Conservation (phyloP, 2,113 vertebrate genomes). For the Upupa epops region DNA sequence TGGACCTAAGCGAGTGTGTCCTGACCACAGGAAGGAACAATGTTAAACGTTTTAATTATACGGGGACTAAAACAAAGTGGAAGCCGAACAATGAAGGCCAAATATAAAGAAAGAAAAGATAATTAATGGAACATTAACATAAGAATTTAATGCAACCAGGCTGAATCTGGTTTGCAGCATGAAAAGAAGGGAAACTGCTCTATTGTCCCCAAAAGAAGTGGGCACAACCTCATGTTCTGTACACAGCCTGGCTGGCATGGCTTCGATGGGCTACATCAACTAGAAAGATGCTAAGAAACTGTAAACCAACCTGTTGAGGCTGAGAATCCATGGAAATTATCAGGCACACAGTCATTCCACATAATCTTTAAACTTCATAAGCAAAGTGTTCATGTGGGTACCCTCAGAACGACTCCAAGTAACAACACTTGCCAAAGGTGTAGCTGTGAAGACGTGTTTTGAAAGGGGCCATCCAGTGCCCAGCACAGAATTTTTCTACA, state of each 20-base stretch:
- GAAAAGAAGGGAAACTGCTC: not conserved
- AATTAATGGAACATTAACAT: slow-evolving; percentile 62
- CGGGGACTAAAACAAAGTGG: slow-evolving; percentile 59
- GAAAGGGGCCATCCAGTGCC: not conserved
- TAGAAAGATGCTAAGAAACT: not conserved
- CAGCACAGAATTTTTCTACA: not conserved
- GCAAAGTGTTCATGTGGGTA: not conserved
- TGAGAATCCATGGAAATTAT: not conserved
- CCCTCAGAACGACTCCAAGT: not conserved
- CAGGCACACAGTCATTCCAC: accelerated
- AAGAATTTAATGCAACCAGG: slow-evolving; percentile 55
- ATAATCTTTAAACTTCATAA: not conserved
- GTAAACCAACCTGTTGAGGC: not conserved
- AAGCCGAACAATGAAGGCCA: slow-evolving; percentile 65
- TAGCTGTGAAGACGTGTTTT: not conserved
- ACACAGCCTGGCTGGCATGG: accelerated
- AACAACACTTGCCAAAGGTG: not conserved
- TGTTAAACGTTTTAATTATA: slow-evolving; percentile 58
- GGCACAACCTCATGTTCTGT: not conserved
- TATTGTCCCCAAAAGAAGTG: slow-evolving; percentile 18
- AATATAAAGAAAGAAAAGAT: slow-evolving; percentile 48
- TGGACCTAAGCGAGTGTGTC: slow-evolving; percentile 26
- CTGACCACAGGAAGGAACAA: slow-evolving; percentile 30
- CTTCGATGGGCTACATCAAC: not conserved
- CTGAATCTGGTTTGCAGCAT: slow-evolving; percentile 25